Conservation (phyloP, 2,888 invertebrate species). For the Drosophila stalkeri region DNA sequence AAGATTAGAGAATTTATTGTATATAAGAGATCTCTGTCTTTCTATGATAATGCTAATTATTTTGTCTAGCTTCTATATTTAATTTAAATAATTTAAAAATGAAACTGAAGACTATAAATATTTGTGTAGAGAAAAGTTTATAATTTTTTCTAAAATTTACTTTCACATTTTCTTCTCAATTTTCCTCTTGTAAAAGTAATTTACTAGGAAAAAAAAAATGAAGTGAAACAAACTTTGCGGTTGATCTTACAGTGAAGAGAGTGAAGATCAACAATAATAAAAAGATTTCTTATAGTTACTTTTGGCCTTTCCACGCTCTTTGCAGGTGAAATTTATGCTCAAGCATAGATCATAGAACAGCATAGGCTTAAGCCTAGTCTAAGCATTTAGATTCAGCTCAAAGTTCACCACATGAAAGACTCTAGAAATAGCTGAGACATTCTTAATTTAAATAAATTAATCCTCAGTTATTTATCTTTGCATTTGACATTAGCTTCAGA, state of each 20-base stretch:
- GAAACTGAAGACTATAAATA: neutral
- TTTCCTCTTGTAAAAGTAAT: neutral
- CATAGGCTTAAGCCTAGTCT: neutral
- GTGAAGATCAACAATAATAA: slow-evolving; percentile 6
- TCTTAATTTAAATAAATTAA: neutral
- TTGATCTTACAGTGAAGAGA: neutral
- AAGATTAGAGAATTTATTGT: too few relatives aligned
- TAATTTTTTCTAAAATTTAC: neutral
- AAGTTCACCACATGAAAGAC: neutral
- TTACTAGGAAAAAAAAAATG: neutral
- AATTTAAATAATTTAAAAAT: neutral
- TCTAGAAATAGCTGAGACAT: neutral
- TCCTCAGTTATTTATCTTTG: neutral
- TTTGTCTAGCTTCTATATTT: too few relatives aligned
- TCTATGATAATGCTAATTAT: too few relatives aligned
- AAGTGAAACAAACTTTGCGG: neutral
- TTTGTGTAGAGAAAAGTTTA: too few relatives aligned
- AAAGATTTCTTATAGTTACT: neutral
- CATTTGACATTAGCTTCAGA: neutral
- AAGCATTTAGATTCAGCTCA: neutral
- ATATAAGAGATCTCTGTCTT: too few relatives aligned
- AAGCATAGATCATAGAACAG: neutral
- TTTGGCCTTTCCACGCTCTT: neutral
- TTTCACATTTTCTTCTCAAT: slow-evolving; percentile 3
- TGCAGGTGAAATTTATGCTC: neutral